A percentile compares a stretch with the other conserved stretches of the same genome.
Evolutionary conservation across 1,140 invertebrate species (phyloP).

Genomic region (Brachionus manjavacas): DNA sequence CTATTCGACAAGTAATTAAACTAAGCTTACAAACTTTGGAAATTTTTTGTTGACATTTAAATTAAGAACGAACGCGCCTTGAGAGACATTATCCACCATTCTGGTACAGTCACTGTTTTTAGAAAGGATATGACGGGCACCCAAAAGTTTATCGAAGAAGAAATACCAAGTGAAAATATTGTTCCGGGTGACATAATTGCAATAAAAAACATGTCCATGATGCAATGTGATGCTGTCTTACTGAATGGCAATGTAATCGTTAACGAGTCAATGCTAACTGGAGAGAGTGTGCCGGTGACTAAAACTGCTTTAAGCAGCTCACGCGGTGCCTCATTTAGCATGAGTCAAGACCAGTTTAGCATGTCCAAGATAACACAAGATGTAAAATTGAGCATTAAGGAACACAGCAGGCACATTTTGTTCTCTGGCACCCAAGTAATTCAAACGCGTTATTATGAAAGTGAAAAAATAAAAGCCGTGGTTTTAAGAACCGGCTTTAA

Average conservation of each 20-base stretch:
- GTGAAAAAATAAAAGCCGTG: slow-evolving; percentile 11
- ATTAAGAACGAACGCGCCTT: slow-evolving; percentile 36
- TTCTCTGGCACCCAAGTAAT: slow-evolving; percentile 42
- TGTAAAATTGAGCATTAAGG: slow-evolving; percentile 33
- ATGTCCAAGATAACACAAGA: not conserved
- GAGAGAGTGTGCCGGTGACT: slow-evolving; percentile 52
- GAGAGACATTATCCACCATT: slow-evolving; percentile 37
- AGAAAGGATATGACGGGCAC: not conserved
- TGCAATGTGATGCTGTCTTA: slow-evolving; percentile 53
- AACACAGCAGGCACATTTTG: slow-evolving; percentile 33
- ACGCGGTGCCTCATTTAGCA: slow-evolving; percentile 1
- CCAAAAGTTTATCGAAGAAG: slow-evolving; percentile 26
- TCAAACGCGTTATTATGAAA: slow-evolving; percentile 37
- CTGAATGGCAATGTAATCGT: slow-evolving; percentile 50
- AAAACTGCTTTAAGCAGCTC: slow-evolving; percentile 45
- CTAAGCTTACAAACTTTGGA: not conserved
- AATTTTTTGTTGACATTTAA: not conserved
- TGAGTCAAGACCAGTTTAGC: not conserved
- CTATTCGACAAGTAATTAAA: slow-evolving; percentile 73
- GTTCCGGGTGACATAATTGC: slow-evolving; percentile 52
- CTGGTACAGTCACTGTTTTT: slow-evolving; percentile 31
- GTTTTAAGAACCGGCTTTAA: slow-evolving; percentile 42
- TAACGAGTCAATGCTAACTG: slow-evolving; percentile 53
- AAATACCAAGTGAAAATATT: slow-evolving; percentile 46
- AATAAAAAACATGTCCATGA: slow-evolving; percentile 43